Percentiles rank a stretch among this genome's conserved stretches.
These are phyloP conservation scores for Oryzias dopingdopingensis DNA, from an alignment of 2,797 vertebrate genomes.

Conservation along the genomic window DNA sequence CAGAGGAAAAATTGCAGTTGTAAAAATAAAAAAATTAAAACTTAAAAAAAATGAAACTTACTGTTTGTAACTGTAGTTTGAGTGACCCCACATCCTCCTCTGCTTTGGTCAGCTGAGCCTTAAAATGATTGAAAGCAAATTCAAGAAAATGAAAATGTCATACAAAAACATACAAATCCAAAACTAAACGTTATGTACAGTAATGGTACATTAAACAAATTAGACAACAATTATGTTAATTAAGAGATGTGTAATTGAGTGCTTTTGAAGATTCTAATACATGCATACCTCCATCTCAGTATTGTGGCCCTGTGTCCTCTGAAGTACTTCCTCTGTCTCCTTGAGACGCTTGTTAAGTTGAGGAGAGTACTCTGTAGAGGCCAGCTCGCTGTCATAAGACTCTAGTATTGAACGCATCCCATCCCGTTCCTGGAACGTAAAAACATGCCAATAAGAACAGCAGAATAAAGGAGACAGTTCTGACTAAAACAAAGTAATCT, in stretches of 20 bases:
- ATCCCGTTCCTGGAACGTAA: constrained; percentile 84
- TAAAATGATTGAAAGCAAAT: constrained; percentile 19
- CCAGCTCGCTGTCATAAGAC: constrained; percentile 91
- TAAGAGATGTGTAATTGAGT: not conserved
- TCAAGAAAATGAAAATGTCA: not conserved
- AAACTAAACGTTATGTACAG: not conserved
- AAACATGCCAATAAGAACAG: not conserved
- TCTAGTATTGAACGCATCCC: constrained; percentile 93
- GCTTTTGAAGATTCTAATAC: not conserved
- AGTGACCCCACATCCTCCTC: constrained; percentile 85
- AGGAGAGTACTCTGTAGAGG: constrained; percentile 82
- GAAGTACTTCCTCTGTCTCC: constrained; percentile 90
- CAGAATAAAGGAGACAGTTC: not conserved
- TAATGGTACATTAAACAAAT: not conserved
- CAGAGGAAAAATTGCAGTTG: too few relatives aligned
- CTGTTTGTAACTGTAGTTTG: constrained; percentile 87
- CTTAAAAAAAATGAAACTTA: constrained; percentile 62
- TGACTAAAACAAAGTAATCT: not conserved
- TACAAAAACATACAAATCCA: too few relatives aligned
- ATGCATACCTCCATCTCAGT: constrained; percentile 87
- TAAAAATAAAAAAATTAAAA: too few relatives aligned
- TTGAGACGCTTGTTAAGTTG: constrained; percentile 86
- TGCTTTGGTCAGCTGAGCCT: constrained; percentile 87
- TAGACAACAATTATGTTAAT: not conserved
- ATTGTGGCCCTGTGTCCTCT: constrained; percentile 85